Conservation (phyloP, 2,113 vertebrate species). For the Bucco capensis region DNA sequence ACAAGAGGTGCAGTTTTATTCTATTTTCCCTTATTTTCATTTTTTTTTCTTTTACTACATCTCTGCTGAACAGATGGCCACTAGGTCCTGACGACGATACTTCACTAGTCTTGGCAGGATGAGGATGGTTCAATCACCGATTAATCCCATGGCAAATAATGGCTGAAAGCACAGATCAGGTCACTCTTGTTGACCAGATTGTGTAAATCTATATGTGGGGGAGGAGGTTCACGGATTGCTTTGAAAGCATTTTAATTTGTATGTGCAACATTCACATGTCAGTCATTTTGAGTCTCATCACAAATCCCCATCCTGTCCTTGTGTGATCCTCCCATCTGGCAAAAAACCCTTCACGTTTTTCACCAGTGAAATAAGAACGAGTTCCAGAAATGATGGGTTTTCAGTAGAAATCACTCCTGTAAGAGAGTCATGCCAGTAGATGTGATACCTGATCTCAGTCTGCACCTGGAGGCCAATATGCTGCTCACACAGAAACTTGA, state of each 20-base stretch:
- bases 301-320: not conserved
- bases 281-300: not conserved
- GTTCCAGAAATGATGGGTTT: not conserved
- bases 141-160: slow-evolving; percentile 40
- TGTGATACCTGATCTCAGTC: not conserved
- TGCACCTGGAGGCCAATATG: not conserved
- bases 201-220: slow-evolving; percentile 1
- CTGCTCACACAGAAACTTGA: not conserved
- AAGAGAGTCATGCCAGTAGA: not conserved
- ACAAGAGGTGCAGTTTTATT: not conserved
- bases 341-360: not conserved
- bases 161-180: slow-evolving; percentile 41
- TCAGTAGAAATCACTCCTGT: not conserved
- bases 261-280: not conserved
- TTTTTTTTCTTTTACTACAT: slow-evolving; percentile 1
- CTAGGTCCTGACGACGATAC: slow-evolving; percentile 1
- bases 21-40: not conserved
- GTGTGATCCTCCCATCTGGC: not conserved
- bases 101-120: slow-evolving; percentile 39
- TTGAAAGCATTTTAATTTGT: slow-evolving; percentile 32
- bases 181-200: slow-evolving; percentile 38
- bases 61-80: slow-evolving; percentile 28
- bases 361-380: not conserved
- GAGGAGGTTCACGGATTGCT: not conserved
- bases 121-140: slow-evolving; percentile 51